Evolutionary conservation across 2,113 vertebrate species (phyloP).

Genomic region (Xiphophorus maculatus): DNA sequence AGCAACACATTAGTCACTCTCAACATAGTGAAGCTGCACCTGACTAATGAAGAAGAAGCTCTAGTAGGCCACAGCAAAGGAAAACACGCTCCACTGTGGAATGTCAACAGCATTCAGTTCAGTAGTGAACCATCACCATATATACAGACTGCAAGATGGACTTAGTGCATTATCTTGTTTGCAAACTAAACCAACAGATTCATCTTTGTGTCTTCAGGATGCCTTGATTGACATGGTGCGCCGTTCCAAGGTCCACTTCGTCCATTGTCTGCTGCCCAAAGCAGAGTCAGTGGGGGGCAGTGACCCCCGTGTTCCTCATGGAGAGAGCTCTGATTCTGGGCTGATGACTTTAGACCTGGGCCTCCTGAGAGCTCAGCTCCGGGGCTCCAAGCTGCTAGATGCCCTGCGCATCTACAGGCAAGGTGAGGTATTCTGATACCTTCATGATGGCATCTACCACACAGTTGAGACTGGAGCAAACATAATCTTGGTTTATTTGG

Average conservation of each 20-base stretch:
- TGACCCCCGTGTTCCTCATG: constrained; percentile 83
- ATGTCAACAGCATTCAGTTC: not conserved
- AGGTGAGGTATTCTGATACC: constrained; percentile 73
- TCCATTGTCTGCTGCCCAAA: constrained; percentile 93
- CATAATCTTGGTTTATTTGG: too few species aligned
- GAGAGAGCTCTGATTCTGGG: constrained; percentile 87
- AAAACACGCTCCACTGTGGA: not conserved
- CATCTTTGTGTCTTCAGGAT: constrained; percentile 77
- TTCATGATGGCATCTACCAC: not conserved
- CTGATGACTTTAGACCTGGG: constrained; percentile 92
- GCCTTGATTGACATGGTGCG: constrained; percentile 96
- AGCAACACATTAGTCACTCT: not conserved
- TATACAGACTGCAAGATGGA: not conserved
- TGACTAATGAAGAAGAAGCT: too few species aligned
- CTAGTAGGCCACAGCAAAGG: too few species aligned
- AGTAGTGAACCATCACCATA: not conserved
- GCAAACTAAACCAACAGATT: not conserved
- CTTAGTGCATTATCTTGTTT: not conserved
- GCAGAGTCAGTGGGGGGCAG: constrained; percentile 80
- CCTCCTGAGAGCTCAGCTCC: constrained; percentile 90
- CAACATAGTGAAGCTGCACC: too few species aligned
- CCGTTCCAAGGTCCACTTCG: constrained; percentile 91
- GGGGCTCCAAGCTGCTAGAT: constrained; percentile 91
- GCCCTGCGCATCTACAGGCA: constrained; percentile 95
- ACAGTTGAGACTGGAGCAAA: not conserved